Conservation (phyloP, 2,797 vertebrate genomes). For the Centropyge bicolor region DNA sequence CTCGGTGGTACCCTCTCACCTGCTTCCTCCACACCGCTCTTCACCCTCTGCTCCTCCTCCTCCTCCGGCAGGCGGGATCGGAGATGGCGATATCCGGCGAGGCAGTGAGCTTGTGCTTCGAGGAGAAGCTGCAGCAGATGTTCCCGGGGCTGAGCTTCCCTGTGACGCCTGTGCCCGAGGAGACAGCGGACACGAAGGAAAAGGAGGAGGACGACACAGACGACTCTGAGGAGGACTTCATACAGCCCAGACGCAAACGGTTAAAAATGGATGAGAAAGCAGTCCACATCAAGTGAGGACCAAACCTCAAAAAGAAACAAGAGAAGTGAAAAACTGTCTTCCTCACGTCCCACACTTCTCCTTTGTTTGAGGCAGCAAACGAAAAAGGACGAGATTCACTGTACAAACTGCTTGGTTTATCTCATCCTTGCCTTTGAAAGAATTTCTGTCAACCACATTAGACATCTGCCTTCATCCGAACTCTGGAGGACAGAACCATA, state of each 20-base stretch:
- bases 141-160: conserved; percentile 96
- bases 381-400: conserved; percentile 61
- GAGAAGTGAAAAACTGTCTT: conserved; percentile 76
- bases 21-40: conserved; percentile 49
- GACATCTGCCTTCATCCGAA: conserved; percentile 59
- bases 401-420: conserved; percentile 72
- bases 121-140: conserved; percentile 94
- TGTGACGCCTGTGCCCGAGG: conserved; percentile 89
- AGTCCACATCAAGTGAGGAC: conserved; percentile 95
- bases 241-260: conserved; percentile 96
- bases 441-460: conserved; percentile 45
- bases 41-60: conserved; percentile 39
- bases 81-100: conserved; percentile 98
- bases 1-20: conserved; percentile 57
- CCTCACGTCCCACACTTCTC: conserved; percentile 56
- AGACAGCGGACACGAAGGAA: conserved; percentile 82
- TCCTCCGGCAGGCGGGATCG: conserved; percentile 91
- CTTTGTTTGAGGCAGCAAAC: conserved; percentile 55
- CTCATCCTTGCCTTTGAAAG: conserved; percentile 65
- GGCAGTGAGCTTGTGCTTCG: conserved; percentile 94
- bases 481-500: conserved; percentile 39
- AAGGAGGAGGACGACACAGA: conserved; percentile 92
- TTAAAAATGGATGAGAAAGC: conserved; percentile 97
- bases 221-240: conserved; percentile 96
- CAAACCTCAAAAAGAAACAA: conserved; percentile 15